phyloP scores from a whole-genome alignment of 2,113 vertebrate species.

The Cinclus cinclus region DNA sequence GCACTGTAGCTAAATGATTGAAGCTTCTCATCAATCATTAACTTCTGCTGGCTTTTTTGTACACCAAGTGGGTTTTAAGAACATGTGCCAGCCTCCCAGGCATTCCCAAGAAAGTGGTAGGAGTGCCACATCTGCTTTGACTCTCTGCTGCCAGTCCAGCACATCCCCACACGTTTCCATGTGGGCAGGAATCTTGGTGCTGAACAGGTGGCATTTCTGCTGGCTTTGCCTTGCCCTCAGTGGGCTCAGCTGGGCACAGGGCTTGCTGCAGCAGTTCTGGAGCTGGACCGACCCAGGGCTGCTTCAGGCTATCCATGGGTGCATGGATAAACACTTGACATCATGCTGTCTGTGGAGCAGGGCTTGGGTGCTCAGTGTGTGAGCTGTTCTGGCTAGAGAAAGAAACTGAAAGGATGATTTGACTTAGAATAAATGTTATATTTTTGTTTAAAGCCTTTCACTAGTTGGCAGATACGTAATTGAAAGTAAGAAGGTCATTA shows the following conservation, averaged over 20 bases:
- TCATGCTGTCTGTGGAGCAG: neutral
- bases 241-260: neutral
- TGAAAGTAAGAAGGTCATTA: neutral
- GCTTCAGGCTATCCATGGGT: neutral
- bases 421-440: neutral
- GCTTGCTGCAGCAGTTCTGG: neutral
- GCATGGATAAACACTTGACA: no score
- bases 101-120: neutral
- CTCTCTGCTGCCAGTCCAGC: neutral
- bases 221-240: neutral
- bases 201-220: neutral
- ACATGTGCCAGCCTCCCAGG: neutral
- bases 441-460: neutral
- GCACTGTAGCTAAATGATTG: neutral
- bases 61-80: neutral
- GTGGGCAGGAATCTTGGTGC: neutral
- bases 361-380: neutral
- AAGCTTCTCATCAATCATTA: slow-evolving; percentile 34
- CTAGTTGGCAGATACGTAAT: neutral
- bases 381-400: neutral
- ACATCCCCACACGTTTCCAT: neutral
- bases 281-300: neutral
- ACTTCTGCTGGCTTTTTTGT: neutral
- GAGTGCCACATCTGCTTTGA: neutral
- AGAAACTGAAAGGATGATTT: neutral